A percentile compares a stretch with the other conserved stretches of the same genome.
These are phyloP conservation scores for Scopus umbretta DNA, from an alignment of 2,113 vertebrate species.

Conservation along the genomic window DNA sequence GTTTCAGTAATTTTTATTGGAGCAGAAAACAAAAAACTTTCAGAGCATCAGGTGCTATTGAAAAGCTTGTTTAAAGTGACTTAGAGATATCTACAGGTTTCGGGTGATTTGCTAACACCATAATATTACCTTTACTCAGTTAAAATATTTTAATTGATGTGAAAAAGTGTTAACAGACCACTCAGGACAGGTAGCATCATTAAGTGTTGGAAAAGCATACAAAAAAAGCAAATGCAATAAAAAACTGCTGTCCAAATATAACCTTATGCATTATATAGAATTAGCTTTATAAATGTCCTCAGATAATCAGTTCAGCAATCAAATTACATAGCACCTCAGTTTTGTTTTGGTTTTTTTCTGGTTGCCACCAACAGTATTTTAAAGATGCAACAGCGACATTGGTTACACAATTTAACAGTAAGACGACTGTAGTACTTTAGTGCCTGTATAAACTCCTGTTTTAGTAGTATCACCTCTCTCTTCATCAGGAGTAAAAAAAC, in stretches of 20 bases:
- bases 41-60: neutral
- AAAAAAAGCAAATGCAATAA: neutral
- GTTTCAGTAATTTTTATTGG: neutral
- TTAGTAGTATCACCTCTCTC: neutral
- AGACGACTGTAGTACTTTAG: neutral
- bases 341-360: neutral
- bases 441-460: neutral
- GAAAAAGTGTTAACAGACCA: neutral
- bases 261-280: rapidly evolving
- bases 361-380: neutral
- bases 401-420: neutral
- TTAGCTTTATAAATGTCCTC: neutral
- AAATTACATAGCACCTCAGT: rapidly evolving
- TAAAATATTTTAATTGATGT: neutral
- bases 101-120: neutral
- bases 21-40: rapidly evolving
- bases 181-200: neutral
- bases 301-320: neutral
- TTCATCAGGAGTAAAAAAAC: neutral
- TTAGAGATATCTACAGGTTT: neutral
- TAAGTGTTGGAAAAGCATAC: neutral
- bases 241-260: neutral
- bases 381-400: neutral
- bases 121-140: neutral
- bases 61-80: neutral